phyloP scores from a whole-genome alignment of 2,797 vertebrate species.

The Bryconaethiops microstoma region DNA sequence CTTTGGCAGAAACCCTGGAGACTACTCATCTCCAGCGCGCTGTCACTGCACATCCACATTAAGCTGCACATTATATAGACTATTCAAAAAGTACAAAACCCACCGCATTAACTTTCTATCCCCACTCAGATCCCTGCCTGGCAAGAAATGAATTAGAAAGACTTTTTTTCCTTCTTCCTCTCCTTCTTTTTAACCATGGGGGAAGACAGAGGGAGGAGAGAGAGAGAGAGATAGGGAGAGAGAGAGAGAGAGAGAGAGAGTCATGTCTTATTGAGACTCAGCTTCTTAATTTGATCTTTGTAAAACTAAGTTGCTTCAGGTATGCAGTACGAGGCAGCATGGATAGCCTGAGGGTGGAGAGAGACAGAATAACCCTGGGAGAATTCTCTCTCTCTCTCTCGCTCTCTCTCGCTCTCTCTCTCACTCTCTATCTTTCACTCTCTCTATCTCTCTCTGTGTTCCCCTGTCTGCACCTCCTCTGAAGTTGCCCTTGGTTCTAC shows the following conservation, averaged over 20 bases:
- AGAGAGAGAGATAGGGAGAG: conserved; percentile 52
- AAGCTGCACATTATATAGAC: conserved; percentile 49
- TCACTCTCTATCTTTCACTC: conserved; percentile 56
- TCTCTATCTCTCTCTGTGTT: conserved; percentile 73
- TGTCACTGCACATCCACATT: conserved; percentile 48
- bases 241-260: conserved; percentile 58
- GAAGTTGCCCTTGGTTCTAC: conserved; percentile 89
- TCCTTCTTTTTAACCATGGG: not conserved
- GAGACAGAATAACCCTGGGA: conserved; percentile 75
- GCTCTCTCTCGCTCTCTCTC: conserved; percentile 57
- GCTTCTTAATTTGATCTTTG: conserved; percentile 81
- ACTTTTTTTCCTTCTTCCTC: conserved; percentile 17
- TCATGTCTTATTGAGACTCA: conserved; percentile 80
- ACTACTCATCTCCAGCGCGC: conserved; percentile 30
- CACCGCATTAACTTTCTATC: conserved; percentile 51
- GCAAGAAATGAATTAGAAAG: conserved; percentile 56
- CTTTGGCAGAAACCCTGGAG: conserved; percentile 48
- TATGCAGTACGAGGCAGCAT: conserved; percentile 75
- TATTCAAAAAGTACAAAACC: conserved; percentile 55
- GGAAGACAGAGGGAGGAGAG: conserved; percentile 57
- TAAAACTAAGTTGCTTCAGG: conserved; percentile 83
- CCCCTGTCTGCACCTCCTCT: conserved; percentile 80
- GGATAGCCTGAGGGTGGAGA: conserved; percentile 79
- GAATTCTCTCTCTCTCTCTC: conserved; percentile 67
- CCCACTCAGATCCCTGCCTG: conserved; percentile 46